Base-by-base conservation (phyloP, 2,113 vertebrate species). In the Pygoscelis adeliae region DNA sequence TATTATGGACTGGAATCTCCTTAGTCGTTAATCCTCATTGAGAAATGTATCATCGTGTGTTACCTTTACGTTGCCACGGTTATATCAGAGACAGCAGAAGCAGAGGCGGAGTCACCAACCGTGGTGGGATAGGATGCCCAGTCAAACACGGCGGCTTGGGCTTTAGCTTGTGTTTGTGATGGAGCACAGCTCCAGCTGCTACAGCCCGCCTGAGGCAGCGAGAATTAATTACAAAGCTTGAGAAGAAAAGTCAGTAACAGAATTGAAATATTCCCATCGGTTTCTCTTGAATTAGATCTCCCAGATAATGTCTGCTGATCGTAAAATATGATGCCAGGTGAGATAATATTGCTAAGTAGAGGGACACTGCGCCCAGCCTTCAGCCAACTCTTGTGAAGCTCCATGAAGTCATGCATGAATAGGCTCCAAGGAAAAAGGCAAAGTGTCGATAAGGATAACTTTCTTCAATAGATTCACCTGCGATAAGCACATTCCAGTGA, bases 401-500 rank as follows among this genome's bases (percentile, higher is more conserved):
- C 44, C 77, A 70, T 84, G 82, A 91, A 58, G n/a, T 90, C 95
- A 91, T 38, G 38, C 42, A 49, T 69, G 70, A 78, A 47, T 1
- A 7, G 29, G 80, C 26, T 96, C 91, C 96, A 96, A 92, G 65
- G 44, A 34, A 42, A 82, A 93, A 93, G 38, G 36, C 50, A 26
- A 80, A 55, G 36, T 72, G 87, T 73, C 81, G 87, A 10, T n/a
- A 15, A 14, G 59, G 86, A 85, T 92, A 44, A 84, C 42, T 96
- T 90, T 84, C 84, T 86, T 78, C 91, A 58, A 5, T 20, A 89
- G 94, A 94, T 94, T 49, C 65, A 56, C 71, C 81, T 85, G 65
- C 0, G 93, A 96, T 97, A 89, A 96, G 62, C 70, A 71, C 87
- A 52, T 94, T 89, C 78, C 84, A 27, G 52, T 97, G 87, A 95